These are phyloP conservation scores for Taxidea taxus DNA, from an alignment of 2,113 vertebrate genomes.

Conservation along the genomic window DNA sequence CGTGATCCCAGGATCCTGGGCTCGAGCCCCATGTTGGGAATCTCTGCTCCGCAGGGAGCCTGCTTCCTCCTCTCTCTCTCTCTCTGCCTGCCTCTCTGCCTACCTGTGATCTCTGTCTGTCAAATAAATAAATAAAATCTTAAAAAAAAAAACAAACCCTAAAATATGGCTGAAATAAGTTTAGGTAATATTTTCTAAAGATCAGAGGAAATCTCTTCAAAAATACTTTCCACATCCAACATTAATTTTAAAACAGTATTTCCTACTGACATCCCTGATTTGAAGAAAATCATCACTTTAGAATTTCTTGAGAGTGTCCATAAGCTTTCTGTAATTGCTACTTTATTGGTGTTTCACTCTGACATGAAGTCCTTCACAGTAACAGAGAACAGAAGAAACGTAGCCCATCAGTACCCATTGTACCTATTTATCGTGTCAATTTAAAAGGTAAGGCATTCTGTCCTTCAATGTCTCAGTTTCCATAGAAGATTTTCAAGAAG, in stretches of 20 bases:
- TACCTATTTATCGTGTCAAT: neutral
- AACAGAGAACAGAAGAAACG: neutral
- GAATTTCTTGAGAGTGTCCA: neutral
- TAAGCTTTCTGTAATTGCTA: neutral
- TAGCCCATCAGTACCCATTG: neutral
- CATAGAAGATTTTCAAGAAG: neutral
- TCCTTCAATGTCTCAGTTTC: neutral
- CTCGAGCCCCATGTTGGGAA: no score
- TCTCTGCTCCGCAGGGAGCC: no score
- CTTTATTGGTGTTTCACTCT: neutral
- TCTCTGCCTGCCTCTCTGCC: no score
- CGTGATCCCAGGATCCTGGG: no score
- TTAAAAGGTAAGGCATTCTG: neutral
- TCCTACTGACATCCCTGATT: neutral
- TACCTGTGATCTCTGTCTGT: no score
- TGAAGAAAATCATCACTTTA: neutral
- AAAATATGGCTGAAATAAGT: neutral
- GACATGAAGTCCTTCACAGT: neutral
- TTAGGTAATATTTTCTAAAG: neutral
- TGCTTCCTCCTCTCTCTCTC: no score
- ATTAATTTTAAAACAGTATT: neutral
- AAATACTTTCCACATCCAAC: conserved; percentile 21
- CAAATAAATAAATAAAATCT: no score
- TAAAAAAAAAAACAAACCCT: no score
- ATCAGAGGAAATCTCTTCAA: neutral